Conservation (phyloP, 2,797 vertebrate genomes). For the Chanos chanos region DNA sequence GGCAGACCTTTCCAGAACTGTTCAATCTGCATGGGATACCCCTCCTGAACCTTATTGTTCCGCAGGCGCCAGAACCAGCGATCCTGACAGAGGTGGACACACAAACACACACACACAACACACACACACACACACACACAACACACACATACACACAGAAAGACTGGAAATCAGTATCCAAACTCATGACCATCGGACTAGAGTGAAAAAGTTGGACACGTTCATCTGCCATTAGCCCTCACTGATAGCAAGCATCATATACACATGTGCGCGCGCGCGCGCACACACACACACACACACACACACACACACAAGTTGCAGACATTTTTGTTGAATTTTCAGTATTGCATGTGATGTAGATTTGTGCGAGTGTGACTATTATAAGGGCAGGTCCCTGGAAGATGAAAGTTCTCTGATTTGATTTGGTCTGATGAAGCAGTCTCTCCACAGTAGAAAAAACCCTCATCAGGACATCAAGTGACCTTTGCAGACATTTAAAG, state of each 20-base stretch:
- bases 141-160: too few relatives aligned
- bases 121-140: too few relatives aligned
- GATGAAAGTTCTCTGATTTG: slow-evolving; percentile 1
- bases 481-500: slow-evolving; percentile 26
- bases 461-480: slow-evolving; percentile 2
- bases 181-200: slow-evolving; percentile 61
- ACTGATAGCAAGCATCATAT: slow-evolving; percentile 25
- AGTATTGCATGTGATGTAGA: background rate
- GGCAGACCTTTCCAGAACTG: slow-evolving; percentile 98
- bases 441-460: background rate
- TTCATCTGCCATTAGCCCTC: slow-evolving; percentile 41
- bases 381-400: background rate
- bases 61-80: slow-evolving; percentile 98
- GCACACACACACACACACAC: background rate
- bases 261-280: background rate
- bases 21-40: slow-evolving; percentile 96
- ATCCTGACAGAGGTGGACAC: slow-evolving; percentile 62
- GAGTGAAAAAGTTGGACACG: slow-evolving; percentile 59
- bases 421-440: slow-evolving; percentile 9
- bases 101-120: slow-evolving; percentile 41
- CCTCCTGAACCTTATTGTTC: slow-evolving; percentile 95
- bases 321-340: background rate
- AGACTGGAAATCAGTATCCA: too few relatives aligned
- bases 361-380: background rate
- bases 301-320: background rate